Evolutionary conservation across 1,140 invertebrate species (phyloP).

Genomic region (Orussus abietinus): DNA sequence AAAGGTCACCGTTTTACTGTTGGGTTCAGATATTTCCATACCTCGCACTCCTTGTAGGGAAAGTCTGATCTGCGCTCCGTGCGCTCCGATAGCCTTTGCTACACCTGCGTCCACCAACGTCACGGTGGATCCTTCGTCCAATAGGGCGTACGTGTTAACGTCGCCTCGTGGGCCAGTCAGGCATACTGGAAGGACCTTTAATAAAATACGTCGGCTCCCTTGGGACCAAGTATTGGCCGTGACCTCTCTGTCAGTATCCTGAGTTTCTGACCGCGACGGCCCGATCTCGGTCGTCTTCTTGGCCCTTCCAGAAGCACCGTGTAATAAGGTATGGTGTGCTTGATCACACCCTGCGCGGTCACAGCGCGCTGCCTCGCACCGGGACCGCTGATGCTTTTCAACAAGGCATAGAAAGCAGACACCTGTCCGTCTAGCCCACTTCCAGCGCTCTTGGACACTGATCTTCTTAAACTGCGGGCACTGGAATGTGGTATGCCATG

Average conservation of each 20-base stretch:
- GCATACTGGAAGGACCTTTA: constrained; percentile 17
- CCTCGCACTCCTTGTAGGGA: neutral
- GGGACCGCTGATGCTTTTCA: neutral
- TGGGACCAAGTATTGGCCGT: too few relatives aligned
- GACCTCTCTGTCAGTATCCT: too few relatives aligned
- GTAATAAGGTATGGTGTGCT: neutral
- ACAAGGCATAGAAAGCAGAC: constrained; percentile 1
- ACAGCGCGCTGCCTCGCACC: neutral
- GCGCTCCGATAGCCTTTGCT: constrained; percentile 10
- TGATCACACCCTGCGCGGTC: neutral
- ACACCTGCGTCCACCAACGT: constrained; percentile 17
- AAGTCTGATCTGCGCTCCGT: neutral
- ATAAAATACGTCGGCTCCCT: neutral
- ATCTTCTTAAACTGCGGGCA: neutral
- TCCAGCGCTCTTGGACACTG: neutral
- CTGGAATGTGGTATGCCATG: neutral
- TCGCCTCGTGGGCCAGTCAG: constrained; percentile 1
- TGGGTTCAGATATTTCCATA: neutral
- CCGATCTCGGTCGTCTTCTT: too few relatives aligned
- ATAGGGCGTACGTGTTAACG: constrained; percentile 13
- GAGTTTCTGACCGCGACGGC: too few relatives aligned
- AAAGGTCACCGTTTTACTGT: constrained; percentile 3
- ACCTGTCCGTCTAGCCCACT: neutral
- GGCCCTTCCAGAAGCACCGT: too few relatives aligned
- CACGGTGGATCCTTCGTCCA: constrained; percentile 23